phyloP scores from a whole-genome alignment of 2,888 invertebrate genomes.

The Eupelmus urozonus region DNA sequence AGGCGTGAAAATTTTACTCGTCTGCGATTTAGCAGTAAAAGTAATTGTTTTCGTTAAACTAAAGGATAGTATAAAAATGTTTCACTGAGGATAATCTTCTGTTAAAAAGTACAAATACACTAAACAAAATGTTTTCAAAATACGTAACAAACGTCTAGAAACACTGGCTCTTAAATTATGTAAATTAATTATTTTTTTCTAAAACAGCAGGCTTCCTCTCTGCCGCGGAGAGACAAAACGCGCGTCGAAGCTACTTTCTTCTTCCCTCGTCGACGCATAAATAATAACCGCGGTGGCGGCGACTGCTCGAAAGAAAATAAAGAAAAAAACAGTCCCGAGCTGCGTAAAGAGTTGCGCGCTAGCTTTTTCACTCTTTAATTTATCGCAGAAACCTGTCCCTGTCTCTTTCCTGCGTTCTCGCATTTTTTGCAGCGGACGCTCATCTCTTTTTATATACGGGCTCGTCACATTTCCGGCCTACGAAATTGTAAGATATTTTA shows the following conservation, averaged over 20 bases:
- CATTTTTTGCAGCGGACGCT: slow-evolving; percentile 25
- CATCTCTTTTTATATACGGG: neutral
- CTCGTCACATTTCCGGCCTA: slow-evolving; percentile 29
- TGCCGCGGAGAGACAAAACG: neutral
- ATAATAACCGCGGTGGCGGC: slow-evolving; percentile 28
- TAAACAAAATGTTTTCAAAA: neutral
- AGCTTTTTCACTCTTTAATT: slow-evolving; percentile 46
- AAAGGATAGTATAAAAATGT: too few species aligned
- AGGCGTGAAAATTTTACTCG: too few species aligned
- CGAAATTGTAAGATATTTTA: slow-evolving; percentile 12
- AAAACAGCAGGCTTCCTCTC: slow-evolving; percentile 18
- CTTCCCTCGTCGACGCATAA: slow-evolving; percentile 12
- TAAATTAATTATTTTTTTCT: slow-evolving; percentile 17
- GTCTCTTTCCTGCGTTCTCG: neutral
- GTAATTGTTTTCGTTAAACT: too few species aligned
- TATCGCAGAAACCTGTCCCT: slow-evolving; percentile 21
- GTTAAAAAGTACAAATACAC: neutral
- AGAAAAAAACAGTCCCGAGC: neutral
- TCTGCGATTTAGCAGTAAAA: too few species aligned
- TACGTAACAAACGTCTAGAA: neutral
- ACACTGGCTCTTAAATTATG: neutral
- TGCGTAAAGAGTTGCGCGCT: slow-evolving; percentile 32
- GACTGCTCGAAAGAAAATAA: neutral
- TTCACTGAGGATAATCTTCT: too few species aligned
- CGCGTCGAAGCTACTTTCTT: neutral